Percentiles rank a stretch among this genome's conserved stretches.
Conservation (phyloP, 1,140 invertebrate species). For the Phenacoccus solenopsis region DNA sequence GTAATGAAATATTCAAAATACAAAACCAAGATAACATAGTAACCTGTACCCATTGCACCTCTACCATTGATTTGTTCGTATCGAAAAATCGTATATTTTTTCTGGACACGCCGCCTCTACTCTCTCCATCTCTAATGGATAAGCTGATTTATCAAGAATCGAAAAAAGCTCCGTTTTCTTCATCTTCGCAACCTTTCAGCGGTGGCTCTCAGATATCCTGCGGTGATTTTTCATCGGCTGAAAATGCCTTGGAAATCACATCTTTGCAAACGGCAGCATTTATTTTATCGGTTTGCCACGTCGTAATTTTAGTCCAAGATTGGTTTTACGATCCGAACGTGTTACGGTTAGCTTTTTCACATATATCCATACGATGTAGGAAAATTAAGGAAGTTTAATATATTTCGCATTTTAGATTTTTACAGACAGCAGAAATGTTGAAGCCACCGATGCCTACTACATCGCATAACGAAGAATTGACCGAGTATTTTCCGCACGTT, state of each 20-base stretch:
- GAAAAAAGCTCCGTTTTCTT: neutral
- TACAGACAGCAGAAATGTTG: constrained; percentile 75
- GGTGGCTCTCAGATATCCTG: constrained; percentile 38
- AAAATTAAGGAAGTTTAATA: neutral
- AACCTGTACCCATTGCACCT: constrained; percentile 37
- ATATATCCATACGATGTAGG: neutral
- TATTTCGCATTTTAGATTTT: constrained; percentile 43
- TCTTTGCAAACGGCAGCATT: constrained; percentile 69
- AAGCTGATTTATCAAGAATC: constrained; percentile 20
- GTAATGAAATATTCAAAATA: constrained; percentile 21
- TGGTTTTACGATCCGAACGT: constrained; percentile 69
- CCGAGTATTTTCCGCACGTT: constrained; percentile 61
- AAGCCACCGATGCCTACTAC: constrained; percentile 57
- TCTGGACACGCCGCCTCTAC: constrained; percentile 47
- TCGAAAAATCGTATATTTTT: constrained; percentile 47
- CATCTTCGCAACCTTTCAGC: neutral
- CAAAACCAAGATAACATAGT: constrained; percentile 33
- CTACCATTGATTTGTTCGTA: constrained; percentile 49
- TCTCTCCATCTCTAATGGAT: constrained; percentile 51
- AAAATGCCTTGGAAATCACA: constrained; percentile 54
- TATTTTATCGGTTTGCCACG: constrained; percentile 76
- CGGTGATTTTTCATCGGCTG: constrained; percentile 44
- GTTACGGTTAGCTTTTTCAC: constrained; percentile 39
- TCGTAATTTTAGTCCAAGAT: constrained; percentile 72
- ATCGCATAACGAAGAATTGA: constrained; percentile 45